A percentile compares a stretch with the other conserved stretches of the same genome.
Conservation (phyloP, 2,888 invertebrate genomes). For the Erynnis tages region DNA sequence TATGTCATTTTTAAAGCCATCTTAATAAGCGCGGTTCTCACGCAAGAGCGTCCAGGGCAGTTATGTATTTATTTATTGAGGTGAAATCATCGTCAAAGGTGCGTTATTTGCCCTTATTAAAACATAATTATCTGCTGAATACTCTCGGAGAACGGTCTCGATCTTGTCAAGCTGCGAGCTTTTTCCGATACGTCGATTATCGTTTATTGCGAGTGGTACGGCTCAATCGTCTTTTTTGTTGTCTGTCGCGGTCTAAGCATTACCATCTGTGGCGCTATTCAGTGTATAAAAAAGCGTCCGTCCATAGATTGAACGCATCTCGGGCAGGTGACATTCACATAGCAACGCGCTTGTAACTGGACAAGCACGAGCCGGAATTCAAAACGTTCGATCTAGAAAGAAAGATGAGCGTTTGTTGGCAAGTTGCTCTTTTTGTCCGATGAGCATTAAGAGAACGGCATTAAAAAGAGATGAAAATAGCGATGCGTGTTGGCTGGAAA, state of each 20-base stretch:
- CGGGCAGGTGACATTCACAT: conserved; percentile 16
- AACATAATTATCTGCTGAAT: conserved; percentile 24
- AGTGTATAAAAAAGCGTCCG: conserved; percentile 27
- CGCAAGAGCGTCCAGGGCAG: conserved; percentile 10
- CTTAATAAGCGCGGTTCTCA: conserved; percentile 21
- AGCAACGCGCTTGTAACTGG: conserved; percentile 25
- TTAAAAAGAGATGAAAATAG: conserved; percentile 17
- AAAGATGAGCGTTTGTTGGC: conserved; percentile 2
- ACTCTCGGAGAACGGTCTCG: conserved; percentile 10
- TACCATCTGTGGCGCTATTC: conserved; percentile 23
- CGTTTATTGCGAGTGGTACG: conserved; percentile 24
- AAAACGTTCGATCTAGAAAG: conserved; percentile 15
- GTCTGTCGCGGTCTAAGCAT: conserved; percentile 14
- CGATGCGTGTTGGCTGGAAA: conserved; percentile 5
- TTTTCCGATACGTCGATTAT: conserved; percentile 30
- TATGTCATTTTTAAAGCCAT: conserved; percentile 25
- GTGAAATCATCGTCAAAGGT: conserved; percentile 14
- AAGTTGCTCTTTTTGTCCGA: conserved; percentile 6
- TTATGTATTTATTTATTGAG: conserved; percentile 15
- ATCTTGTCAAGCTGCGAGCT: conserved; percentile 19
- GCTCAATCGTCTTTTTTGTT: conserved; percentile 30
- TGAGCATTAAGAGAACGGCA: conserved; percentile 13
- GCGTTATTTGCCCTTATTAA: conserved; percentile 24
- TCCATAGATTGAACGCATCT: conserved; percentile 19
- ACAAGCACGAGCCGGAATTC: conserved; percentile 30